Evolutionary conservation across 2,113 vertebrate genomes (phyloP).

Genomic region (Periophthalmodon schlosseri): DNA sequence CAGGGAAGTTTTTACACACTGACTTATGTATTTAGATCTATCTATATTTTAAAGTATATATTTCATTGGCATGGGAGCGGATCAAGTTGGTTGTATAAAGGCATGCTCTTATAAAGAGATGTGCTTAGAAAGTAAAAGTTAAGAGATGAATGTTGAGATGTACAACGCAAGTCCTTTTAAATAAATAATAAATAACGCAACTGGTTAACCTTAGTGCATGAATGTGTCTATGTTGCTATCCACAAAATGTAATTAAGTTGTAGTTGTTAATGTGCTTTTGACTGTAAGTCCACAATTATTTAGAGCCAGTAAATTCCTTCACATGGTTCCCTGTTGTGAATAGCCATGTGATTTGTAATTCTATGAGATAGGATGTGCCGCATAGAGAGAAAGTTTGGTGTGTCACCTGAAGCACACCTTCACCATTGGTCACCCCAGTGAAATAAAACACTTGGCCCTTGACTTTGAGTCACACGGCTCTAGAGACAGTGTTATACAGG

Average conservation of each 20-base stretch:
- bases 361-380: not conserved
- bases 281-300: not conserved
- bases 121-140: too few species aligned
- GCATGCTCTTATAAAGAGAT: too few species aligned
- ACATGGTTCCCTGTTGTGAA: not conserved
- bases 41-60: not conserved
- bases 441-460: constrained; percentile 5
- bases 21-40: not conserved
- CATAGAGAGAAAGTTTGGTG: not conserved
- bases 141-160: too few species aligned
- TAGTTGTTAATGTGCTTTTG: too few species aligned
- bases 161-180: too few species aligned
- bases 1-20: not conserved
- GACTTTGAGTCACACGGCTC: not conserved
- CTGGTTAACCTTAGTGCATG: too few species aligned
- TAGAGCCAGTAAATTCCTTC: not conserved
- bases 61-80: not conserved
- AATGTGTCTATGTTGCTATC: too few species aligned
- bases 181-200: too few species aligned
- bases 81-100: too few species aligned
- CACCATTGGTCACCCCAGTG: not conserved
- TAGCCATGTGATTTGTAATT: not conserved
- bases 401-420: constrained; percentile 8
- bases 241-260: too few species aligned
- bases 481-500: not conserved